Evolutionary conservation across 2,888 invertebrate genomes (phyloP), one percentile per base, ranked within the genome.

Genomic region (Rotaria sp.): DNA sequence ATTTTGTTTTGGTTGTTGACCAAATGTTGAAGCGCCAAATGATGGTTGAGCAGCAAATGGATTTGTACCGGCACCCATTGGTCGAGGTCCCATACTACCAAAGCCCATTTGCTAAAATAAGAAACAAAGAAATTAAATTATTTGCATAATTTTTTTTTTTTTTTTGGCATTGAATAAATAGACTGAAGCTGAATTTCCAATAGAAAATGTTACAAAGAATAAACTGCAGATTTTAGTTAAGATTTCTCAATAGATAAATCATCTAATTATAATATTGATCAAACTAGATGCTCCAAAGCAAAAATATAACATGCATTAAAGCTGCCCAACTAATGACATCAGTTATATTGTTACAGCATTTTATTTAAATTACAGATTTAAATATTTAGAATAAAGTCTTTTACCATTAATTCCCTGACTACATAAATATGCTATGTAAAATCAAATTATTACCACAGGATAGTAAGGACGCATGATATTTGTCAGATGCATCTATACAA

Each of bases 1-100:
- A 41, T 45, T 80, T 45, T 26, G 41, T n/a, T 80, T 80, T 26
- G 45, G 13, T 45, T 24, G 80, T 45, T 67, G 67, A 67, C 67
- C 67, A 35, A 67, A 67, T 15, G 67, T 35, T 21, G 67, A 67
- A 18, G 35, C 18, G 21, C 67, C 67, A 67, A 67, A 67, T 21
- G 35, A 35, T 67, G 41, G 80, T 26, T 41, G 80, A 11, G 80
- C 45, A 80, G 80, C 80, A 80, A 80, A 80, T n/a, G 80, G 80
- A 80, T 80, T 80, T 26, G 41, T 80, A 45, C 38, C 24, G 2
- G 80, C 26, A 21, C 80, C 80, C 45, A 80, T 80, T 3, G 80
- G 80, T 80, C 80, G 80, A 18, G 80, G 13, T n/a, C 11, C 45
- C 24, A 45, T 26, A 45, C 45, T n/a, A 11, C 41, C 80, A 45